Evolutionary conservation across 2,888 invertebrate genomes (phyloP).

Genomic region (Gisinianus flammeolus): DNA sequence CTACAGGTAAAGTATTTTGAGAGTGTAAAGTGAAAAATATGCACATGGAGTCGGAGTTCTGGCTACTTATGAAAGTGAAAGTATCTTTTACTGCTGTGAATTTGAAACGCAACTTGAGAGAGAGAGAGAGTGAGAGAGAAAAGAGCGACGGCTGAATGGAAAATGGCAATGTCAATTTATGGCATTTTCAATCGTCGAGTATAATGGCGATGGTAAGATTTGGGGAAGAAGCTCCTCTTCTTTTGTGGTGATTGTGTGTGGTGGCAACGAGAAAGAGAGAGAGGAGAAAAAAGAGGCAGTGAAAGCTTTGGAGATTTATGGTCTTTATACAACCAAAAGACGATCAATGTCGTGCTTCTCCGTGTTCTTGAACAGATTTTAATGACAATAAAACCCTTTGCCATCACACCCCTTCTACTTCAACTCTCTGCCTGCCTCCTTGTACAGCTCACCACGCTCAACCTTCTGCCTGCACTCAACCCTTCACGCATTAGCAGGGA

Average conservation of each 20-base stretch:
- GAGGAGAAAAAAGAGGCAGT: slow-evolving; percentile 20
- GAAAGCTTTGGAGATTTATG: slow-evolving; percentile 49
- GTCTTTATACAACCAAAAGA: slow-evolving; percentile 37
- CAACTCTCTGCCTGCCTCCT: background rate
- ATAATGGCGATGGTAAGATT: slow-evolving; percentile 29
- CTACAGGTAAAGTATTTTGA: too few species aligned
- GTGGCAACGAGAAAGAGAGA: background rate
- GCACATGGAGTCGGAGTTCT: too few species aligned
- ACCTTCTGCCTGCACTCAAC: background rate
- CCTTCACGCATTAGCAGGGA: background rate
- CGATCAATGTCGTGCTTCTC: slow-evolving; percentile 42
- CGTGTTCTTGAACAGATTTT: slow-evolving; percentile 44
- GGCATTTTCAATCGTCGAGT: slow-evolving; percentile 47
- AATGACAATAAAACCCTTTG: slow-evolving; percentile 46
- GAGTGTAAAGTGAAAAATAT: too few species aligned
- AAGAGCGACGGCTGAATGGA: slow-evolving; percentile 1
- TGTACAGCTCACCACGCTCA: background rate
- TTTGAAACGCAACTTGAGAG: too few species aligned
- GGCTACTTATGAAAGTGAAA: too few species aligned
- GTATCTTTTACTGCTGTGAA: too few species aligned
- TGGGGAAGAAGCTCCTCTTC: slow-evolving; percentile 18
- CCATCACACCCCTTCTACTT: background rate
- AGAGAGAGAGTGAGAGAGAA: background rate
- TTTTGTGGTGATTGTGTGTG: background rate
- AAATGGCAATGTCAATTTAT: slow-evolving; percentile 43